Conservation (phyloP, 2,113 vertebrate species). For the Tupaia chinensis region DNA sequence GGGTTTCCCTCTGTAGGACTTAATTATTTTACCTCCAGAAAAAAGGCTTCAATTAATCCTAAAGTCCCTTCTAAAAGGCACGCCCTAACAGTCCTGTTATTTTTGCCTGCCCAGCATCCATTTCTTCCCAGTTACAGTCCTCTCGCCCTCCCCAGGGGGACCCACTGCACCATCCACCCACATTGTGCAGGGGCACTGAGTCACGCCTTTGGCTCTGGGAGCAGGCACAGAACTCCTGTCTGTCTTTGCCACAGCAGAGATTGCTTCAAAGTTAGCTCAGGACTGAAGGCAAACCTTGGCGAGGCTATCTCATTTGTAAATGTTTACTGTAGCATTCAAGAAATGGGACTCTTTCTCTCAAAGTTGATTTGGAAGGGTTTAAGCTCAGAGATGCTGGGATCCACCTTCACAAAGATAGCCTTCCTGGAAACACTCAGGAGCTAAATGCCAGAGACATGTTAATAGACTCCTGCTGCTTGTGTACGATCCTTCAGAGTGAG, state of each 20-base stretch:
- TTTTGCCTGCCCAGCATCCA: background rate
- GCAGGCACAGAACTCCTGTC: background rate
- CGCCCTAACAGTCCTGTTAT: background rate
- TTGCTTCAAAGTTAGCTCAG: background rate
- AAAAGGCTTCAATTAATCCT: background rate
- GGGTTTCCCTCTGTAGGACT: background rate
- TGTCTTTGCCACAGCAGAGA: background rate
- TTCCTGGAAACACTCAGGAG: background rate
- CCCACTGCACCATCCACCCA: background rate
- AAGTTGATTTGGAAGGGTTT: background rate
- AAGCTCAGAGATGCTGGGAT: background rate
- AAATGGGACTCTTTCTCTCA: background rate
- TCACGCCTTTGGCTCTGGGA: background rate
- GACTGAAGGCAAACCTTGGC: background rate
- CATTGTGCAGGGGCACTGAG: background rate
- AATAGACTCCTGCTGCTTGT: background rate
- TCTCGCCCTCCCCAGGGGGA: background rate
- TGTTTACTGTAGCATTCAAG: background rate
- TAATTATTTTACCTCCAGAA: background rate
- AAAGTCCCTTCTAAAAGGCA: background rate
- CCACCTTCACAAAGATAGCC: background rate
- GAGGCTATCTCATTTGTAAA: background rate
- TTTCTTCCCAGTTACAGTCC: background rate
- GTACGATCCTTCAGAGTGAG: background rate
- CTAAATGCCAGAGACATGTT: background rate